Base-by-base conservation (phyloP, 2,888 invertebrate species). In the Ypsolopha sequella region DNA sequence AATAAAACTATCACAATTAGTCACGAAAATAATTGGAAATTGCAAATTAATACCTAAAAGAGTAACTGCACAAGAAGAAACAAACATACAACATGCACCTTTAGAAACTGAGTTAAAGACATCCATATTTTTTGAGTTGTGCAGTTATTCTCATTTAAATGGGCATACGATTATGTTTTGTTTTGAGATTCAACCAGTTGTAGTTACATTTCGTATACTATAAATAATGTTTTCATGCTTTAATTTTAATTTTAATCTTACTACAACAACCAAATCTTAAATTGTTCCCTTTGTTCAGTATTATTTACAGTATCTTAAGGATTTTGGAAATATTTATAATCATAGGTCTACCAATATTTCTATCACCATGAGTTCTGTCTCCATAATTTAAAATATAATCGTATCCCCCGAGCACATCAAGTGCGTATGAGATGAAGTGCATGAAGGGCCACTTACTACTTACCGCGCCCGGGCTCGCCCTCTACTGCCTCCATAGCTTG, bases 401-500 rank as follows among this genome's bases (percentile, higher is more conserved):
- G 65, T 65, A 61, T 56, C 66, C 59, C 4, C 24, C 2, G 55
- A 52, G 64, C 52, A 62, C 66, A 70, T 65, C 66, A 66, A 62
- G 70, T 75, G 78, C 66, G 68, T 60, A 73, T 85, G 88, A 78
- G 82, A 78, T 80, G 88, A 79, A 80, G 85, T 85, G 85, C 85
- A 73, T 82, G 85, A 78, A 76, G 65, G 68, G 75, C 76, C 91
- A 92, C 91, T 91, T 91, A 92, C 93, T 92, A 92, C 93, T 93
- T 91, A 93, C 93, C 93, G 89, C 91, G 91, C 82, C 90, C 90
- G 76, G 89, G 89, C 84, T 84, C 90, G 77, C 80, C 89, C 84
- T 77, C 89, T 69, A 76, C 88, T 59, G 82, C 89, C 77, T 76
- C 90, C 90, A 79, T 91, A 62, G 82, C 91, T 74, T 77, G 91